These are phyloP conservation scores for Poecilia latipinna DNA, from an alignment of 2,113 vertebrate genomes.

Conservation along the genomic window DNA sequence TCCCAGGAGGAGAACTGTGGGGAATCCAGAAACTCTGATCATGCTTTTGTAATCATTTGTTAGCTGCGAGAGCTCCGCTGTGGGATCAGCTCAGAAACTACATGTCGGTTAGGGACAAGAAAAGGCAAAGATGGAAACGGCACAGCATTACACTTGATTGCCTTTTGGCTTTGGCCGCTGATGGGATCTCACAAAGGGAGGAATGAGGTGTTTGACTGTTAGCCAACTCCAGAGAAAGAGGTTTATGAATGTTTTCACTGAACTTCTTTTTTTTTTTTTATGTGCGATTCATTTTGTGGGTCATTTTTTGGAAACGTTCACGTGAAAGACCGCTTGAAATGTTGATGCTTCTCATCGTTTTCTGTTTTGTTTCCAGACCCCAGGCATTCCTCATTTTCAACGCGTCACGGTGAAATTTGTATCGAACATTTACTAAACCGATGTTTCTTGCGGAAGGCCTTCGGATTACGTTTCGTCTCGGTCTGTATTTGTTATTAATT, in stretches of 20 bases:
- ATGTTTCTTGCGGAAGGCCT: neutral
- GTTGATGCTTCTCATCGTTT: neutral
- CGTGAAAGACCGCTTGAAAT: neutral
- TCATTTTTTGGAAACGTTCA: neutral
- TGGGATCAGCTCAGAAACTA: slow-evolving; percentile 32
- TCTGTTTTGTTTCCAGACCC: neutral
- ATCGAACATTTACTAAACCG: neutral
- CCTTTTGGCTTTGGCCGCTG: slow-evolving; percentile 4
- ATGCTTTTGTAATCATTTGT: slow-evolving; percentile 59
- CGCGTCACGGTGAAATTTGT: neutral
- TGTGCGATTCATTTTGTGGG: neutral
- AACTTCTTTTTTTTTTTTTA: neutral
- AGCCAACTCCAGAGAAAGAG: neutral
- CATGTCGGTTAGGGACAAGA: slow-evolving; percentile 23
- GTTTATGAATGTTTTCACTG: neutral
- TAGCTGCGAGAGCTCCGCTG: slow-evolving; percentile 33
- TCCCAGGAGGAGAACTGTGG: slow-evolving; percentile 45
- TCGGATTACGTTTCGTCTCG: no score
- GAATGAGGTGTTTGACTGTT: neutral
- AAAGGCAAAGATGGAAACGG: slow-evolving; percentile 20
- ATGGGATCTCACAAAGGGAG: neutral
- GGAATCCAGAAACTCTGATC: slow-evolving; percentile 64
- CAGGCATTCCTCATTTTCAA: neutral
- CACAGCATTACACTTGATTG: slow-evolving; percentile 11
- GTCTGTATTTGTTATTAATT: neutral